phyloP scores from a whole-genome alignment of 1,140 invertebrate genomes.

The Sogatella furcifera region DNA sequence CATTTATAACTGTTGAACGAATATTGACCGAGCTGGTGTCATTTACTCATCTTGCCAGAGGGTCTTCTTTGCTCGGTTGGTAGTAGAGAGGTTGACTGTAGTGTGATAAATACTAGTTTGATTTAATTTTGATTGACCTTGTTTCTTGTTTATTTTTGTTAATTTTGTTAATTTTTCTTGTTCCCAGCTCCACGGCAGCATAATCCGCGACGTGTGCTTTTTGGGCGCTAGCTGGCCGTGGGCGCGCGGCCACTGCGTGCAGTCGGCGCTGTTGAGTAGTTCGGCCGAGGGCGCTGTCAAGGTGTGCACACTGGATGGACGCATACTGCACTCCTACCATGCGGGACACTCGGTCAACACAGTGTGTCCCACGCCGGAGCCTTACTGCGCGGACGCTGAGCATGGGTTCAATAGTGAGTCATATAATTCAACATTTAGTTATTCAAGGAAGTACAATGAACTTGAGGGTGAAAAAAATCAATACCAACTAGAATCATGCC shows the following conservation, averaged over 20 bases:
- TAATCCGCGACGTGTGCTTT: constrained; percentile 38
- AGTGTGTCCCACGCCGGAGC: constrained; percentile 38
- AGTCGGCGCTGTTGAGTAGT: constrained; percentile 34
- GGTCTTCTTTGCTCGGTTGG: too few relatives aligned
- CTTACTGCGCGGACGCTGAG: constrained; percentile 33
- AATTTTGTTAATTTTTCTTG: neutral
- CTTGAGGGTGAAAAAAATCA: too few relatives aligned
- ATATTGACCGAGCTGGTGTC: too few relatives aligned
- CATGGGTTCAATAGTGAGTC: constrained; percentile 38
- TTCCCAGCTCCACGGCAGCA: constrained; percentile 34
- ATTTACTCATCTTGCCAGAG: too few relatives aligned
- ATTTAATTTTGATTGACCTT: too few relatives aligned
- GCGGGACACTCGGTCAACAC: constrained; percentile 37
- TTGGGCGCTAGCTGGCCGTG: constrained; percentile 39
- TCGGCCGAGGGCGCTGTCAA: constrained; percentile 37
- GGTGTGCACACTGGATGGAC: constrained; percentile 36
- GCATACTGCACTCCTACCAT: constrained; percentile 35
- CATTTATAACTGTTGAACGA: too few relatives aligned
- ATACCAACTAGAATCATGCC: too few relatives aligned
- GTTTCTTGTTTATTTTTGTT: too few relatives aligned
- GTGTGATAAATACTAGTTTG: too few relatives aligned
- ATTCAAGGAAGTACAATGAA: too few relatives aligned
- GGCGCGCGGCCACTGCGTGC: constrained; percentile 29
- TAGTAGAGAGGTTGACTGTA: too few relatives aligned
- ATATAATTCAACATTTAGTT: too few relatives aligned